Evolutionary conservation across 2,797 vertebrate species (phyloP).

Genomic region (Liasis olivaceus): DNA sequence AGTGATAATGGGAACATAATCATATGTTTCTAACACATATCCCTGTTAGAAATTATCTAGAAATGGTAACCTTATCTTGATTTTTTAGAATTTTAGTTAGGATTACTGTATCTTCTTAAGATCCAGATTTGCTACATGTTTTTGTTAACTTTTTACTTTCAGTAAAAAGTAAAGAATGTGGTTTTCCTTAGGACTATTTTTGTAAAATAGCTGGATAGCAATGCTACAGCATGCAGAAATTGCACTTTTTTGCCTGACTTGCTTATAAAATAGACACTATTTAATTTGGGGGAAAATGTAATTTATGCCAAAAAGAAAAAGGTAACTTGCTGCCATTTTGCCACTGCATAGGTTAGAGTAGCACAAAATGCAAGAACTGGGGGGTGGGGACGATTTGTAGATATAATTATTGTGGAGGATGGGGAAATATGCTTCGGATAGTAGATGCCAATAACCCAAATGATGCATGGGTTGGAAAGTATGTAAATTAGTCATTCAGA

Average conservation of each 20-base stretch:
- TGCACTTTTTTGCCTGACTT: conserved; percentile 74
- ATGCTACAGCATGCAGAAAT: conserved; percentile 69
- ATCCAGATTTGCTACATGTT: conserved; percentile 32
- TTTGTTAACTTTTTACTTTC: conserved; percentile 53
- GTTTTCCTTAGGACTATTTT: conserved; percentile 60
- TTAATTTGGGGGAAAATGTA: conserved; percentile 62
- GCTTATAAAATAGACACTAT: conserved; percentile 71
- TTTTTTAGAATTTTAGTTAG: background rate
- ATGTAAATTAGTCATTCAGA: conserved; percentile 62
- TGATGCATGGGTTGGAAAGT: conserved; percentile 55
- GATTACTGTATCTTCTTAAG: conserved; percentile 21
- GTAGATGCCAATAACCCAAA: conserved; percentile 76
- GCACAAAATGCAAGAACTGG: conserved; percentile 68
- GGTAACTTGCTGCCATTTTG: conserved; percentile 61
- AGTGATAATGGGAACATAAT: conserved; percentile 17
- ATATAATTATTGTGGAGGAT: conserved; percentile 15
- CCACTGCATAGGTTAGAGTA: conserved; percentile 63
- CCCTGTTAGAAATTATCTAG: conserved; percentile 10
- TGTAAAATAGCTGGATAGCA: conserved; percentile 54
- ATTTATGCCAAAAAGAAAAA: conserved; percentile 75
- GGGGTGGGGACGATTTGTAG: conserved; percentile 32
- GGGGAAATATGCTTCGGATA: conserved; percentile 43
- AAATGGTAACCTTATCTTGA: background rate
- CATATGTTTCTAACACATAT: conserved; percentile 22
- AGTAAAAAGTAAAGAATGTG: conserved; percentile 43